A percentile compares a stretch with the other conserved stretches of the same genome.
Evolutionary conservation across 1,140 invertebrate species (phyloP).

Genomic region (Condylostylus longicornis): DNA sequence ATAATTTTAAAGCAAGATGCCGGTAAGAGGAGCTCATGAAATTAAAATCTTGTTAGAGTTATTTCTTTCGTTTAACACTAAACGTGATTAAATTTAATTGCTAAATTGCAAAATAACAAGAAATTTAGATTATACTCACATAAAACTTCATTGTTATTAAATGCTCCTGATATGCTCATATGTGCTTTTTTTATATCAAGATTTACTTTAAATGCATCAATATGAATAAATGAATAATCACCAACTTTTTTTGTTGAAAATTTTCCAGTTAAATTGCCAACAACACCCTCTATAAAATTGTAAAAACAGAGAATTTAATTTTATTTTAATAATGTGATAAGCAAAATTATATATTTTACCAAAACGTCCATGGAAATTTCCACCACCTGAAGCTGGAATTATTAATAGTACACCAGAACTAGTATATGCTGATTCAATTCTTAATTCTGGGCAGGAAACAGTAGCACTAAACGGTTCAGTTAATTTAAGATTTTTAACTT

Average conservation of each 20-base stretch:
- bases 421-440: constrained; percentile 51
- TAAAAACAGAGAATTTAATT: constrained; percentile 2
- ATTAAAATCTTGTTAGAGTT: not conserved
- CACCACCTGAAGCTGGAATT: constrained; percentile 53
- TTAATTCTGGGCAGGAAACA: constrained; percentile 48
- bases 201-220: constrained; percentile 45
- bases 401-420: constrained; percentile 55
- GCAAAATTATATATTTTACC: constrained; percentile 25
- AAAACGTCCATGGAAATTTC: constrained; percentile 50
- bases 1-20: constrained; percentile 1
- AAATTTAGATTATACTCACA: constrained; percentile 44
- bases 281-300: constrained; percentile 37
- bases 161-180: constrained; percentile 50
- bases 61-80: too few species aligned
- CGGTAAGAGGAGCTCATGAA: not conserved
- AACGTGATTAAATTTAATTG: too few species aligned
- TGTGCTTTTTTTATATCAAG: constrained; percentile 45
- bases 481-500: constrained; percentile 44
- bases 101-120: not conserved
- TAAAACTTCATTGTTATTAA: constrained; percentile 52
- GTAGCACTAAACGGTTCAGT: constrained; percentile 48
- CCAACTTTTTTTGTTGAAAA: constrained; percentile 35
- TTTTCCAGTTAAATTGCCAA: constrained; percentile 43
- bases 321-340: constrained; percentile 3
- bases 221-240: constrained; percentile 40